Percentiles rank a stretch among this genome's conserved stretches.
Conservation (phyloP, 1,140 invertebrate species). For the Linepithema humile region DNA sequence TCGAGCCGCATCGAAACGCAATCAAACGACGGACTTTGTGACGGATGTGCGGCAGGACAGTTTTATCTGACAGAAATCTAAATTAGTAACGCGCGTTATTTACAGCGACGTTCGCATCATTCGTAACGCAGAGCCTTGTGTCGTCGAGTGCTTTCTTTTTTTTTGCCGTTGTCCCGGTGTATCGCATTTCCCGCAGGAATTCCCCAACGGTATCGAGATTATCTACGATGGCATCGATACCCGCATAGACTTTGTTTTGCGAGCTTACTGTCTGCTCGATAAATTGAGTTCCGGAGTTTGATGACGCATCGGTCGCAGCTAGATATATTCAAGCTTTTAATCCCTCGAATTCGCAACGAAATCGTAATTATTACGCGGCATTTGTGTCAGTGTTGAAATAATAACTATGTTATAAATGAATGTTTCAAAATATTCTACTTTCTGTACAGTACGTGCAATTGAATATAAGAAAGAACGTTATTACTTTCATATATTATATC, state of each 20-base stretch:
- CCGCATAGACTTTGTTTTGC: slow-evolving; percentile 67
- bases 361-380: slow-evolving; percentile 8
- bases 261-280: slow-evolving; percentile 64
- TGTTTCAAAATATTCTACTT: slow-evolving; percentile 22
- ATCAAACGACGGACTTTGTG: slow-evolving; percentile 19
- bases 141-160: slow-evolving; percentile 13
- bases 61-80: slow-evolving; percentile 68
- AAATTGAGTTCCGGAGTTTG: slow-evolving; percentile 63
- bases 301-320: slow-evolving; percentile 24
- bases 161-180: slow-evolving; percentile 29
- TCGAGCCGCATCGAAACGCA: slow-evolving; percentile 24
- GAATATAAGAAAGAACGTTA: not conserved
- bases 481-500: not conserved
- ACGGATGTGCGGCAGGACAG: slow-evolving; percentile 49
- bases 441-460: not conserved
- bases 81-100: slow-evolving; percentile 70
- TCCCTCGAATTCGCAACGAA: slow-evolving; percentile 18
- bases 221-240: slow-evolving; percentile 63
- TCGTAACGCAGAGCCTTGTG: slow-evolving; percentile 40
- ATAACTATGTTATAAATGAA: slow-evolving; percentile 11
- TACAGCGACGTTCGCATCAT: slow-evolving; percentile 60
- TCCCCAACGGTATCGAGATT: slow-evolving; percentile 63
- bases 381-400: slow-evolving; percentile 15
- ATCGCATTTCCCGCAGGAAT: slow-evolving; percentile 53
- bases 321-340: slow-evolving; percentile 18